A percentile compares a stretch with the other conserved stretches of the same genome.
Conservation (phyloP, 2,888 invertebrate genomes). For the Acrocyrtus sp. region DNA sequence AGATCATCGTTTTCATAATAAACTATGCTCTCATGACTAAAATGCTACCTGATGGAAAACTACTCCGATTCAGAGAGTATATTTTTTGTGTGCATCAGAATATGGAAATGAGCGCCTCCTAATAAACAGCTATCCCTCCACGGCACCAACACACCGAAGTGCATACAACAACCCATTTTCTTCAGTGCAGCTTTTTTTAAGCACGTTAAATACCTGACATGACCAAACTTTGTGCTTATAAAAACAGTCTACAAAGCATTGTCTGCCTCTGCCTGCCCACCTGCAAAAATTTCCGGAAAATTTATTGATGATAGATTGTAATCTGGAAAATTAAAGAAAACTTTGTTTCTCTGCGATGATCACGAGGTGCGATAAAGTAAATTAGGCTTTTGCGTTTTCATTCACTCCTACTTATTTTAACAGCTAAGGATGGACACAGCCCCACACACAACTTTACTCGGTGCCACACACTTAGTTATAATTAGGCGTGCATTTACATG, state of each 20-base stretch:
- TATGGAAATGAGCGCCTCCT: too few species aligned
- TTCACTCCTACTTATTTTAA: background rate
- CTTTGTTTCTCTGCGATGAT: constrained; percentile 36
- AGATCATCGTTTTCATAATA: too few species aligned
- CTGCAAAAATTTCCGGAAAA: constrained; percentile 49
- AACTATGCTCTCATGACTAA: too few species aligned
- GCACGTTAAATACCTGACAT: background rate
- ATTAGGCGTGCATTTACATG: constrained; percentile 46
- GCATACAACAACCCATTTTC: background rate
- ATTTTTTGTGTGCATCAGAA: too few species aligned
- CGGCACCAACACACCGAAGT: too few species aligned
- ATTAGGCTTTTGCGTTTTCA: constrained; percentile 27
- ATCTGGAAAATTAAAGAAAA: constrained; percentile 57
- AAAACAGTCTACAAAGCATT: background rate
- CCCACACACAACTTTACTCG: constrained; percentile 13
- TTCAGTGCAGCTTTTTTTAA: background rate
- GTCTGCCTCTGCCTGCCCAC: constrained; percentile 10
- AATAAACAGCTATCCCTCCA: too few species aligned
- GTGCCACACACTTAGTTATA: constrained; percentile 48
- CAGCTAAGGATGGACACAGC: background rate
- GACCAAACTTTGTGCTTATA: background rate
- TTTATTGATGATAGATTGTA: constrained; percentile 60
- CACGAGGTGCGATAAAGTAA: constrained; percentile 49
- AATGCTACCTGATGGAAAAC: too few species aligned
- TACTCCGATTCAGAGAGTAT: too few species aligned